A percentile compares a stretch with the other conserved stretches of the same genome.
Conservation (phyloP, 2,113 vertebrate species). For the Euleptes europaea region DNA sequence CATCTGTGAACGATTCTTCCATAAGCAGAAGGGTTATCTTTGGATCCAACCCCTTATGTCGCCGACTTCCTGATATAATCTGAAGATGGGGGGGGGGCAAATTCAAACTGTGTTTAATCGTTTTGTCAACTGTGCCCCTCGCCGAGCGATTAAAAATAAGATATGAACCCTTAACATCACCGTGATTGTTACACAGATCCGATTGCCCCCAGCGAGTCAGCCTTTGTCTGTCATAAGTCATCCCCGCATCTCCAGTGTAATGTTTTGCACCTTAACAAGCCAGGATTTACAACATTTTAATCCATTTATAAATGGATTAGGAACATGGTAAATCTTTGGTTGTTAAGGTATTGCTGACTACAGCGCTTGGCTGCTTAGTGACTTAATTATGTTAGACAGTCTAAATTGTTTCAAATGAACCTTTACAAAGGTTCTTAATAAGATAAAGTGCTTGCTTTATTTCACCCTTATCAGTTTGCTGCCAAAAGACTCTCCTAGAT, state of each 20-base stretch:
- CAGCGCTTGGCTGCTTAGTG: slow-evolving; percentile 40
- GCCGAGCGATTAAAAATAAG: not conserved
- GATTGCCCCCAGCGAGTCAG: slow-evolving; percentile 35
- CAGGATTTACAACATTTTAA: not conserved
- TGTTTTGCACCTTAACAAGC: not conserved
- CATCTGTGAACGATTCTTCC: too few species aligned
- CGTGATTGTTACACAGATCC: not conserved
- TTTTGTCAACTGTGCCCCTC: not conserved
- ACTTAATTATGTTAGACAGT: slow-evolving; percentile 63
- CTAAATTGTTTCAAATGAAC: slow-evolving; percentile 63
- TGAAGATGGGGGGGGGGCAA: not conserved
- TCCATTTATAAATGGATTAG: slow-evolving; percentile 46
- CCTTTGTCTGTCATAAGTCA: slow-evolving; percentile 13
- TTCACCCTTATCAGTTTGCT: slow-evolving; percentile 52
- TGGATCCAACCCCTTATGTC: too few species aligned
- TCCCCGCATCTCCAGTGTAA: slow-evolving; percentile 25
- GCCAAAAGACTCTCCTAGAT: slow-evolving; percentile 51
- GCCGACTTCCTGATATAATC: not conserved
- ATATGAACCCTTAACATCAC: not conserved
- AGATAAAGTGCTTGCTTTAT: slow-evolving; percentile 58
- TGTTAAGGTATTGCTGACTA: slow-evolving; percentile 36
- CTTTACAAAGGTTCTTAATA: slow-evolving; percentile 58
- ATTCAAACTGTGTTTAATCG: not conserved
- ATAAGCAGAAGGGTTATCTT: too few species aligned
- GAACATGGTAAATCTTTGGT: slow-evolving; percentile 45